Conservation (phyloP, 2,797 vertebrate genomes). For the Phrynocephalus forsythii region DNA sequence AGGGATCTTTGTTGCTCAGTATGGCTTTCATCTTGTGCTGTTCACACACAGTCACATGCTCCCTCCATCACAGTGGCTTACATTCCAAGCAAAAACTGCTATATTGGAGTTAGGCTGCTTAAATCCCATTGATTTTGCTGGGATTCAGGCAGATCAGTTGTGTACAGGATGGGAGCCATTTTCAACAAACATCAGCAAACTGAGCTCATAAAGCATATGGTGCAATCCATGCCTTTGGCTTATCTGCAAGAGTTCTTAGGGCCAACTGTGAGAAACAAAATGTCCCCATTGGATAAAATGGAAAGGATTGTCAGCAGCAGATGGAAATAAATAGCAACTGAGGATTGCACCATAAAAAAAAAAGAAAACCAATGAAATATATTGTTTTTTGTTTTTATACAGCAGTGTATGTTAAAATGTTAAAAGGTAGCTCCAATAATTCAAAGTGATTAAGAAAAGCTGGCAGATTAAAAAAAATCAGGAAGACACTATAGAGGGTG, state of each 20-base stretch:
- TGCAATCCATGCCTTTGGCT: slow-evolving; percentile 24
- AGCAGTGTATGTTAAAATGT: neutral
- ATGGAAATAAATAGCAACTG: neutral
- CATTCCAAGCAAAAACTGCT: neutral
- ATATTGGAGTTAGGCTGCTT: neutral
- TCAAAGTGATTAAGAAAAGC: neutral
- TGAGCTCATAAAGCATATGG: slow-evolving; percentile 32
- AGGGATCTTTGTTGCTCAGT: neutral
- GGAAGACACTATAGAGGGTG: too few species aligned
- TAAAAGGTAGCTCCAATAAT: neutral
- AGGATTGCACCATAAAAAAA: neutral
- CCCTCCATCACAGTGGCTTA: neutral
- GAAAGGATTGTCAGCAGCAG: neutral
- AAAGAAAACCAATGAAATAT: neutral
- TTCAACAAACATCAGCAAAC: neutral
- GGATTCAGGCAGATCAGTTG: slow-evolving; percentile 19
- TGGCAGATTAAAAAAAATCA: neutral
- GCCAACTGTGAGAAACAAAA: neutral
- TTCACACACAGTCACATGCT: neutral
- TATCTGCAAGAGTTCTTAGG: slow-evolving; percentile 15
- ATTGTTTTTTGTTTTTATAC: neutral
- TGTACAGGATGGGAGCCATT: neutral
- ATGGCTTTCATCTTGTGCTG: neutral
- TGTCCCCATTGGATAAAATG: neutral
- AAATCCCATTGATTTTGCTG: slow-evolving; percentile 2